phyloP scores from a whole-genome alignment of 2,888 invertebrate species.

The Ophonus ardosiacus region DNA sequence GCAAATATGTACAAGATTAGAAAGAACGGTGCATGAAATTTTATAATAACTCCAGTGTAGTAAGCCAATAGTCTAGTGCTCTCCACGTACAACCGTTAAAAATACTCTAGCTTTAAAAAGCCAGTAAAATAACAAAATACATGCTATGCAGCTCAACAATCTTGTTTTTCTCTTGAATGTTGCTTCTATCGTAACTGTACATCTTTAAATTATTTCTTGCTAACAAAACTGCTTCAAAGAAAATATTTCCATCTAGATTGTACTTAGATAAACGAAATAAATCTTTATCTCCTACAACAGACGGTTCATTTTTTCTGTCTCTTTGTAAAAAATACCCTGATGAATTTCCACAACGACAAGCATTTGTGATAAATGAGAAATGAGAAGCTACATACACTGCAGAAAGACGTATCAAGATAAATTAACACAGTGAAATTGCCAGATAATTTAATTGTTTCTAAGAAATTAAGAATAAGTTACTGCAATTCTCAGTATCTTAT shows the following conservation, averaged over 20 bases:
- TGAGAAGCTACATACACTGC: constrained; percentile 3
- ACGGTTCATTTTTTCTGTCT: constrained; percentile 1
- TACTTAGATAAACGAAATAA: constrained; percentile 21
- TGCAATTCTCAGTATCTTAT: background rate
- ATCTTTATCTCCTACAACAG: constrained; percentile 3
- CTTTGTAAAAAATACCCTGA: constrained; percentile 2
- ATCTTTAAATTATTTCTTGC: constrained; percentile 33
- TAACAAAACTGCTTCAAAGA: constrained; percentile 19
- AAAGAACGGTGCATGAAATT: background rate
- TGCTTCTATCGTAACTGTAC: constrained; percentile 4
- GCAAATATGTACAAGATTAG: background rate
- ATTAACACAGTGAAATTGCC: background rate
- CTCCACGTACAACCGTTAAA: background rate
- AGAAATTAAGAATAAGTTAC: background rate
- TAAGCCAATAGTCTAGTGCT: background rate
- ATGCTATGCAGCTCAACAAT: constrained; percentile 1
- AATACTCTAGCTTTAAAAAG: background rate
- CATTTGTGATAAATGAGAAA: constrained; percentile 5
- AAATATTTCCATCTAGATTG: constrained; percentile 30
- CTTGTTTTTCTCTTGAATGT: constrained; percentile 8
- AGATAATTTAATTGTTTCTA: background rate
- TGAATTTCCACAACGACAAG: background rate
- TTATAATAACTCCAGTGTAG: background rate
- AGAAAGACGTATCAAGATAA: background rate
- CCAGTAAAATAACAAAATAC: constrained; percentile 1